phyloP scores from a whole-genome alignment of 1,140 invertebrate species.

The Papilio xuthus region DNA sequence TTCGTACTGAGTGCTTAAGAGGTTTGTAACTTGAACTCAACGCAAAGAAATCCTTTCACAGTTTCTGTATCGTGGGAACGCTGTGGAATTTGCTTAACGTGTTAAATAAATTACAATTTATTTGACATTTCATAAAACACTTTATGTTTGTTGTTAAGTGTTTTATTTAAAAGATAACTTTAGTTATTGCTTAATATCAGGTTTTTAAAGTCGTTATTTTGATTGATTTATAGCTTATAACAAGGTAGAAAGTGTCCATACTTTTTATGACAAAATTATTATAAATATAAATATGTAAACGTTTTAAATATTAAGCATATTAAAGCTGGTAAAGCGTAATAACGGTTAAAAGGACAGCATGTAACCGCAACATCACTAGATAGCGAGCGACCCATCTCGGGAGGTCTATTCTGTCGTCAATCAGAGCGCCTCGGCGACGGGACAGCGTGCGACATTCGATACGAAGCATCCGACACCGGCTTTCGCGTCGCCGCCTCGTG shows the following conservation, averaged over 20 bases:
- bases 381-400: not conserved
- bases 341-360: conserved; percentile 10
- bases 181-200: not conserved
- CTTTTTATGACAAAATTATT: not conserved
- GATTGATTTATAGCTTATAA: not conserved
- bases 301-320: not conserved
- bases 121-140: not conserved
- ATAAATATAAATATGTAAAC: not conserved
- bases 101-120: conserved; percentile 32
- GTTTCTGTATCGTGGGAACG: conserved; percentile 39
- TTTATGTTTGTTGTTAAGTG: conserved; percentile 16
- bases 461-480: conserved; percentile 42
- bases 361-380: conserved; percentile 26
- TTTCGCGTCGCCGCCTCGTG: conserved; percentile 42
- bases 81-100: conserved; percentile 28
- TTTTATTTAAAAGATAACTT: not conserved
- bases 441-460: conserved; percentile 40
- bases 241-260: not conserved
- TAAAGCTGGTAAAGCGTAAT: conserved; percentile 12
- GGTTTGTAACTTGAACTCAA: conserved; percentile 36
- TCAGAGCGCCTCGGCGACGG: conserved; percentile 33
- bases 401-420: conserved; percentile 36
- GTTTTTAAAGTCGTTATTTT: not conserved
- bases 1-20: conserved; percentile 17
- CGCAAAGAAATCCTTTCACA: conserved; percentile 37